Conservation (phyloP, 1,140 invertebrate genomes). For the Fopius arisanus region DNA sequence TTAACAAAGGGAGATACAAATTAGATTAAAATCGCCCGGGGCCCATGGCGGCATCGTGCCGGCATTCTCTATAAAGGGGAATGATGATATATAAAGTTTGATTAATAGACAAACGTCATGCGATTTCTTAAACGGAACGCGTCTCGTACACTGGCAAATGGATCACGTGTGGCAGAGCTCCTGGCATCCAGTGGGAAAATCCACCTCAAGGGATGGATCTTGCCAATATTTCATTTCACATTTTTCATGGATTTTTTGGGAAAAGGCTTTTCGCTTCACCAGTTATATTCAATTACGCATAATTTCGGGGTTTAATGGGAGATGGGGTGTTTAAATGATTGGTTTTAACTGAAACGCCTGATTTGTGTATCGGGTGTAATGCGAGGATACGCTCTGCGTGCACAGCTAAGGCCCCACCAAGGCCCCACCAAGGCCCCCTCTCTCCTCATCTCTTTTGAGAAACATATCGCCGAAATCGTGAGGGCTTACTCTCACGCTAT, state of each 20-base stretch:
- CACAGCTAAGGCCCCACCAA: no score
- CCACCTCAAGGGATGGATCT: background rate
- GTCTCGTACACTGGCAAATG: conserved; percentile 26
- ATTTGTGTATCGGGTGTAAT: conserved; percentile 54
- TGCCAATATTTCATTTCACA: background rate
- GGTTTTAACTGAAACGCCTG: conserved; percentile 46
- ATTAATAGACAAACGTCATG: conserved; percentile 64
- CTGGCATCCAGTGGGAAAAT: background rate
- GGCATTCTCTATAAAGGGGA: conserved; percentile 50
- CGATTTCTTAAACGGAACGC: conserved; percentile 55
- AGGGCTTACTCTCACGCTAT: conserved; percentile 2
- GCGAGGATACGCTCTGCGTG: conserved; percentile 26
- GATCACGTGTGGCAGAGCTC: background rate
- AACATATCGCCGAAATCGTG: background rate
- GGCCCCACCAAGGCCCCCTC: no score
- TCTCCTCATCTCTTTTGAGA: no score
- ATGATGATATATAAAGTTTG: conserved; percentile 61
- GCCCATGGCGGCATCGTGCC: conserved; percentile 55
- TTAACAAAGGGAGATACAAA: conserved; percentile 63
- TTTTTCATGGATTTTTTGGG: conserved; percentile 22
- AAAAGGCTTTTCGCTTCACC: conserved; percentile 42
- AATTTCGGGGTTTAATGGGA: conserved; percentile 55
- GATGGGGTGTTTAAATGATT: conserved; percentile 58
- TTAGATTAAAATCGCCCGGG: conserved; percentile 64
- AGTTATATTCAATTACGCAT: conserved; percentile 57